Evolutionary conservation across 2,113 vertebrate species (phyloP).

Genomic region (Crotalus viridis): DNA sequence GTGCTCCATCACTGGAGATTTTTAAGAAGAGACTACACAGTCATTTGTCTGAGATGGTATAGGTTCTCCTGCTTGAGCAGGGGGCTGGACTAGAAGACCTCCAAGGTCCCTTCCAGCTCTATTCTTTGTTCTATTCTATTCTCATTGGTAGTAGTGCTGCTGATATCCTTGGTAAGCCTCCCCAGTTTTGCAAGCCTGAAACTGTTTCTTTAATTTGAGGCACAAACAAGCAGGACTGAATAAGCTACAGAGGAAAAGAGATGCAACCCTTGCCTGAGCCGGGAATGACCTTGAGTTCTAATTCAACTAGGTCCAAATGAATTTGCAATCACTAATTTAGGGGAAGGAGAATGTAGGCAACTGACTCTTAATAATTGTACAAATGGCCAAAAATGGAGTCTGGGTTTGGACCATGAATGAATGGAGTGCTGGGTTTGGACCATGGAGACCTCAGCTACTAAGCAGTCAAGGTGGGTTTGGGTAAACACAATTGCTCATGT

Average conservation of each 20-base stretch:
- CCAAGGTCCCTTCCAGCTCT: no score
- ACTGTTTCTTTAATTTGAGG: background rate
- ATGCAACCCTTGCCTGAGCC: background rate
- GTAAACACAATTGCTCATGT: background rate
- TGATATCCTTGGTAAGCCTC: background rate
- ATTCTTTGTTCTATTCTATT: no score
- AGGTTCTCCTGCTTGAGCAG: no score
- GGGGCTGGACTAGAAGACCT: no score
- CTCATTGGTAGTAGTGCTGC: background rate
- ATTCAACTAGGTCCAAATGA: constrained; percentile 51
- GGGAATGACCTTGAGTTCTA: constrained; percentile 20
- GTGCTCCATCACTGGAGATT: no score
- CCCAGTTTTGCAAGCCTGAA: background rate
- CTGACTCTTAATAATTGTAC: constrained; percentile 42
- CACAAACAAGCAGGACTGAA: background rate
- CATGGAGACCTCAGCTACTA: background rate
- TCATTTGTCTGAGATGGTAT: no score
- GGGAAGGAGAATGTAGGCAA: constrained; percentile 40
- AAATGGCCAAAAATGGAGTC: constrained; percentile 24
- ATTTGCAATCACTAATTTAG: constrained; percentile 53
- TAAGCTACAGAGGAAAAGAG: no score
- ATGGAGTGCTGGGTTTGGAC: background rate
- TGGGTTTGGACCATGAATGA: background rate
- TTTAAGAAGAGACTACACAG: no score
- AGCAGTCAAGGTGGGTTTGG: background rate